Conservation (phyloP, 1,140 invertebrate genomes). For the Drosophila funebris region DNA sequence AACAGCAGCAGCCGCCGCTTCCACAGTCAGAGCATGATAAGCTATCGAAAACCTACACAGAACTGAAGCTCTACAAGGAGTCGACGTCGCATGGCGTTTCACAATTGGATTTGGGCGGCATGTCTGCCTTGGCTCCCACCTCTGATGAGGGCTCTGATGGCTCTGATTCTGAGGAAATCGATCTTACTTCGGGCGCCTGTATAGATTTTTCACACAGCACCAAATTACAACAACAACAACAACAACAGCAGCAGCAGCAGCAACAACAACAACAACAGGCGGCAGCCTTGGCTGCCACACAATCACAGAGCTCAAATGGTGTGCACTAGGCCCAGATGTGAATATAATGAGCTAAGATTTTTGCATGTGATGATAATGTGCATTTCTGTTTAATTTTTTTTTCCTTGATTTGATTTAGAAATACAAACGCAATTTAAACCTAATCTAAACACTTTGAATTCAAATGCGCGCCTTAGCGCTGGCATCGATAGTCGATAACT, state of each 20-base stretch:
- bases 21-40: conserved; percentile 54
- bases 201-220: conserved; percentile 83
- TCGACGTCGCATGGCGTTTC: conserved; percentile 45
- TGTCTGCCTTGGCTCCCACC: conserved; percentile 47
- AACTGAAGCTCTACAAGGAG: conserved; percentile 82
- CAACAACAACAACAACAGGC: conserved; percentile 44
- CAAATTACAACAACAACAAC: conserved; percentile 65
- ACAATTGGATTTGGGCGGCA: conserved; percentile 53
- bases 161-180: conserved; percentile 83
- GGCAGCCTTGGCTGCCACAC: conserved; percentile 25
- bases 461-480: not conserved
- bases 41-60: conserved; percentile 77
- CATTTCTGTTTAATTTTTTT: conserved; percentile 32
- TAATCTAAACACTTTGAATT: conserved; percentile 15
- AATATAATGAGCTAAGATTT: not conserved
- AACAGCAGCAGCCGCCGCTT: conserved; percentile 48
- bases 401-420: conserved; percentile 36
- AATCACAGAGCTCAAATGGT: conserved; percentile 51
- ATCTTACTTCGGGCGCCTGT: conserved; percentile 81
- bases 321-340: conserved; percentile 49
- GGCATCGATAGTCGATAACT: conserved; percentile 2
- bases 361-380: conserved; percentile 37
- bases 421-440: conserved; percentile 44
- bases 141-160: conserved; percentile 74
- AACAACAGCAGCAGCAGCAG: conserved; percentile 64